Base-by-base conservation (phyloP, 2,113 vertebrate genomes). In the Nothoprocta perdicaria region DNA sequence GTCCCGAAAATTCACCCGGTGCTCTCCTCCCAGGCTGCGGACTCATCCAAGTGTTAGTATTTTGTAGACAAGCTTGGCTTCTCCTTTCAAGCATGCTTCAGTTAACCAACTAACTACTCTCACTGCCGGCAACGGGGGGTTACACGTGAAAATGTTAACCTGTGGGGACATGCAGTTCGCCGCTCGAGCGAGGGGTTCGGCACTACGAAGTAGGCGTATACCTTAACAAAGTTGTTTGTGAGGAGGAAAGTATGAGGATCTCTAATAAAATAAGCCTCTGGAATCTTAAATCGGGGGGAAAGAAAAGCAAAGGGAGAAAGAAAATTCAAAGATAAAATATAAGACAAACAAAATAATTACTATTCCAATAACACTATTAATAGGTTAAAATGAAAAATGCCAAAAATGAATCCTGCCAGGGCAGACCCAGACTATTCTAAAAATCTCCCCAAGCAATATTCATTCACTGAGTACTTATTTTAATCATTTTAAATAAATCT, bases 11-110 rank as follows among this genome's bases (percentile, higher is more conserved):
- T 98, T 97, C 97, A 96, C 96, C 89, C 92, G 94, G 97, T 97
- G 97, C 97, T 97, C 97, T 97, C 97, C 97, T 98, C 97, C 93
- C 97, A 97, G 97, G 97, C 98, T 98, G 98, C 98, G 98, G 98
- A 99, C 97, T 98, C 98, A 98, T 97, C 98, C 98, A 98, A 98
- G 98, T 98, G 98, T 99, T 98, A 99, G 98, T 98, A 98, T 98
- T 98, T 98, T 98, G 98, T 98, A 98, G 98, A 99, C 98, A 99
- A 98, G 98, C 98, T 98, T 98, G 98, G 98, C 97, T 98, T 98
- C 98, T 98, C 98, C 97, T 98, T 98, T 98, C 98, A 98, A 98
- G 94, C 98, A 99, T 98, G 98, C 98, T 98, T 98, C 98, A 98
- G 97, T 98, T 98, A 98, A 97, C 98, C 97, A 98, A 97, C 97